Evolutionary conservation across 2,797 vertebrate species (phyloP), one percentile per base, ranked within the genome.

Genomic region (Percopsis omiscomaycus): DNA sequence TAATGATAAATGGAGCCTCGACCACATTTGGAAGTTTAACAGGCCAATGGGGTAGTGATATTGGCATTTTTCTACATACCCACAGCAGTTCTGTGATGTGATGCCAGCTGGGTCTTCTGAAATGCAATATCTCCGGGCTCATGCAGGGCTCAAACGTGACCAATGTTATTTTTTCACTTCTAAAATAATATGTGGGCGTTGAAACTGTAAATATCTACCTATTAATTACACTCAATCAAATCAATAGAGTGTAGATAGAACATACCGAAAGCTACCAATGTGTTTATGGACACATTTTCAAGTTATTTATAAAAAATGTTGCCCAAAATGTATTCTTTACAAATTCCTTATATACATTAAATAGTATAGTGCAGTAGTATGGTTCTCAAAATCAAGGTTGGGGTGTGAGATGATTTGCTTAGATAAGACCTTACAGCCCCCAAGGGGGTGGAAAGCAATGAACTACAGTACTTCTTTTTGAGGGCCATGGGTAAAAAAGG

Each of bases 131-230:
- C 73, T 66, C 54, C 68, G 1, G 62, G 60, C 61, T 68, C 12
- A 12, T 61, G 57, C 60, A 68, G 58, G 16, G 22, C 22, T 22
- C 22, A 9, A 66, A 65, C 44, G 72, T 69, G 65, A 63, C 64
- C 32, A 0, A 8, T 85, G 78, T 89, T 88, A 75, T 89, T 88
- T 81, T 89, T 88, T 84, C 81, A 82, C 22, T 50, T 79, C 76
- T 68, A 60, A 22, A 62, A 75, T 75, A 82, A 83, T 83, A 37
- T 37, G 32, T 37, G 32, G 83, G 80, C 72, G 85, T 69, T 81
- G 84, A 84, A 81, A 59, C 85, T 79, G 61, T 81, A 75, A 88
- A 83, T 77, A 80, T 87, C 82, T 69, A 75, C 74, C 75, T 80
- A 80, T 87, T 84, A 83, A 89, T 88, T 74, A 86, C 66, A 86